Percentiles rank a stretch among this genome's conserved stretches.
phyloP scores from a whole-genome alignment of 2,797 vertebrate genomes.

The Borostomias antarcticus region DNA sequence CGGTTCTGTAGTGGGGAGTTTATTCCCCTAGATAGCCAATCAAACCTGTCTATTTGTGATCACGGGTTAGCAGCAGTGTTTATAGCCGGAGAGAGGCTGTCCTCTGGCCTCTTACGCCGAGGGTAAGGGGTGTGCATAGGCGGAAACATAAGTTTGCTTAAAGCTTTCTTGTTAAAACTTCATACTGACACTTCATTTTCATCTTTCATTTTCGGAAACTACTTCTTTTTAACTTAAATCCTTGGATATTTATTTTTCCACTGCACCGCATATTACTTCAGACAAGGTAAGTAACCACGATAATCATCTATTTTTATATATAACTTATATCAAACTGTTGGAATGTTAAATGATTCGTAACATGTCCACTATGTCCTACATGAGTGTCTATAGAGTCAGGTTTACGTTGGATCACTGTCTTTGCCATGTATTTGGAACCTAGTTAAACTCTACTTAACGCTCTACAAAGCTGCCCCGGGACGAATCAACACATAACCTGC shows the following conservation, averaged over 20 bases:
- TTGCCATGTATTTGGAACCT: no score
- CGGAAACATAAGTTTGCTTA: slow-evolving; percentile 67
- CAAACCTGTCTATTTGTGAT: slow-evolving; percentile 32
- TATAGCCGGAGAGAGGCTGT: slow-evolving; percentile 43
- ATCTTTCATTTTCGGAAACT: slow-evolving; percentile 26
- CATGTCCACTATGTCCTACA: no score
- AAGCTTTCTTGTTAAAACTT: slow-evolving; percentile 68
- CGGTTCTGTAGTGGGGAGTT: rapidly evolving
- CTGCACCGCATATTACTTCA: neutral
- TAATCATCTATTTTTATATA: neutral
- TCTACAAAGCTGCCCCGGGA: no score
- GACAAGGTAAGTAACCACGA: slow-evolving; percentile 30
- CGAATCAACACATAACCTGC: neutral
- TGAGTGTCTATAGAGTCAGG: no score
- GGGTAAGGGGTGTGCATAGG: slow-evolving; percentile 83
- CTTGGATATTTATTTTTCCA: slow-evolving; percentile 15
- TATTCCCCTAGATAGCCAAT: slow-evolving; percentile 58
- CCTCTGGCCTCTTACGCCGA: slow-evolving; percentile 70
- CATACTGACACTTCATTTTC: slow-evolving; percentile 60
- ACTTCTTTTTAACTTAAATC: slow-evolving; percentile 33
- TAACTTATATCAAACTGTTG: neutral
- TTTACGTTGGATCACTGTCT: no score
- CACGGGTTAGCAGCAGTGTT: slow-evolving; percentile 44
- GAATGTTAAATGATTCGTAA: no score
- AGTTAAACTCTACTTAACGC: no score